Evolutionary conservation across 2,797 vertebrate genomes (phyloP), one percentile per base, ranked within the genome.

Genomic region (Triplophysa bombifrons): DNA sequence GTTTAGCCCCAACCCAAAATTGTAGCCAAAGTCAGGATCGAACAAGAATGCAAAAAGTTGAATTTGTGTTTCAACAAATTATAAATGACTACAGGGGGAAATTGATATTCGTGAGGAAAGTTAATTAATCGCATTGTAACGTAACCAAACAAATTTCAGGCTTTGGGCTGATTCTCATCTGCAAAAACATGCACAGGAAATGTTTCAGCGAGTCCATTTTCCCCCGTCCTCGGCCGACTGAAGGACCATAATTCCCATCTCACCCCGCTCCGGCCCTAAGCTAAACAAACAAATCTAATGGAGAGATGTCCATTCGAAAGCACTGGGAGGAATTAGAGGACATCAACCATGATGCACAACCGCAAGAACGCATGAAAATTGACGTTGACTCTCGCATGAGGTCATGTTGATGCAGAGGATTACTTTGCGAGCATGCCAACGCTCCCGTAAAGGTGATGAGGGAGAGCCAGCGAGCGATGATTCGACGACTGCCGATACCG

Each of bases 111-210:
- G 34, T 38, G 34, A 38, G 34, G 6, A 8, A 38, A 7, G 34
- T 38, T 38, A 38, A 38, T 7, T 38, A 8, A 38, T 38, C 7
- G 34, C 48, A 50, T 14, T 17, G 48, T 50, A 10, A 46, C 8
- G 12, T 46, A 13, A 13, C 44, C 44, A 13, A 38, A 38, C 34
- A 7, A 8, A 38, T 64, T 48, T 53, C 22, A 83, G 87, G 88
- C 86, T 86, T 78, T 84, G 79, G 87, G 87, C 87, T 88, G 89
- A 88, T 81, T 72, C 85, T 92, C 88, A 92, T 93, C 93, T 91
- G 92, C 93, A 93, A 92, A 93, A 93, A 89, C 89, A 87, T 90
- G 89, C 87, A 90, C 91, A 93, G 93, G 92, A 94, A 94, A 94
- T 92, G 90, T 92, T 88, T 92, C 88, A 85, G 88, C 85, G 82